Base-by-base conservation (phyloP, 2,797 vertebrate species). In the Brachyalestes nurse region DNA sequence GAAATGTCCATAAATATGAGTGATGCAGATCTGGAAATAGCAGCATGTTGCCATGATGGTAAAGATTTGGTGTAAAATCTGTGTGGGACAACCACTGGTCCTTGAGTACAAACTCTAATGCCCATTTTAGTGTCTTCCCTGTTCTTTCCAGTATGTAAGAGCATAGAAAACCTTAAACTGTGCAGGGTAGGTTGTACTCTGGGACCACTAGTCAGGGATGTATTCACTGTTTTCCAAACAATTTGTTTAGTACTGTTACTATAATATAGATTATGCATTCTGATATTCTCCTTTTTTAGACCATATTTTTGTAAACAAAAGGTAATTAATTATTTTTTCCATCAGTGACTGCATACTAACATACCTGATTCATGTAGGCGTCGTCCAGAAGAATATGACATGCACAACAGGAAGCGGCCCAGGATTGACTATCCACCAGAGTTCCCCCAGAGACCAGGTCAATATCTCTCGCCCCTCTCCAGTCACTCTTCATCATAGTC, bases 351-450 rank as follows among this genome's bases (percentile, higher is more conserved):
- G 95, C 91, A 96, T 95, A 97, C 95, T 94, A 94, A 94, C 94
- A 91, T 90, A 92, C 97, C 95, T 98, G 96, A 96, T 97, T 96
- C 95, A 91, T 95, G 86, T 97, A 99, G 98, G 97, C 97, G 96
- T 97, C 98, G 97, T 87, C 96, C 96, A 88, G 97, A 99, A 93
- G 98, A 99, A 90, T 98, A 95, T 93, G 97, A 98, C 95, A 95
- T 98, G 92, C 97, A 99, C 90, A 97, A 95, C 96, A 96, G 98
- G 96, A 99, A 99, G 96, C 96, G 98, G 90, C 96, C 95, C 86
- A 96, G 98, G 92, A 95, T 96, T 90, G 98, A 99, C 88, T 97
- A 97, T 93, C 94, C 96, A 47, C 94, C 96, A 76, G 98, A 99
- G 91, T 98, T 99, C 95, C 96, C 95, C 90, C 97, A 98, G 92